Percentiles rank a stretch among this genome's conserved stretches.
Conservation (phyloP, 2,113 vertebrate genomes). For the Cichladusa arquata region DNA sequence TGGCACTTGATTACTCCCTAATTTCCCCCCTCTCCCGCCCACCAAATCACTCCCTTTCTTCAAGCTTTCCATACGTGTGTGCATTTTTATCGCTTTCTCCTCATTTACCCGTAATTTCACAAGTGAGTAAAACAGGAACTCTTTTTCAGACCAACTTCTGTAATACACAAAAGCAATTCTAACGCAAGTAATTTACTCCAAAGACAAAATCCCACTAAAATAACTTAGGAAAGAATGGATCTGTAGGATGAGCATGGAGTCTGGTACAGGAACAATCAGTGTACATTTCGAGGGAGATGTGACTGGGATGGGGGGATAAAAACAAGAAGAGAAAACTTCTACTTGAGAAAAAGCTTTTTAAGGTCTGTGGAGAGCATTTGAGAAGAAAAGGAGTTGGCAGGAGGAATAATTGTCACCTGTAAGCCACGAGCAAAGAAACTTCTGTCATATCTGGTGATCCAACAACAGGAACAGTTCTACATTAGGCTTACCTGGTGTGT, state of each 20-base stretch:
- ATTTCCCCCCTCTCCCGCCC: background rate
- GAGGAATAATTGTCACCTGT: background rate
- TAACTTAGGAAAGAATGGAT: background rate
- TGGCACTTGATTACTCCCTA: background rate
- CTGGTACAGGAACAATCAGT: fast-evolving
- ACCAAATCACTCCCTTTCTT: background rate
- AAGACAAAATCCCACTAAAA: background rate
- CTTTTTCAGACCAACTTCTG: background rate
- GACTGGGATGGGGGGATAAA: background rate
- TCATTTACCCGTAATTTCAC: background rate
- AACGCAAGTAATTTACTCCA: background rate
- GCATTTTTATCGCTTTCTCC: background rate
- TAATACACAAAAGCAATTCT: background rate
- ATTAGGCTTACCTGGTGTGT: background rate
- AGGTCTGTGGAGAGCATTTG: background rate
- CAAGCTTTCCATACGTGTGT: background rate
- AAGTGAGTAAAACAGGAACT: background rate
- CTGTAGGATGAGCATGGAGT: background rate
- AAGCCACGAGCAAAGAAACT: background rate
- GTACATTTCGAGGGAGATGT: background rate
- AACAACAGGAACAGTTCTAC: background rate
- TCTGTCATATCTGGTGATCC: background rate
- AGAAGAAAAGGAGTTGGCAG: background rate
- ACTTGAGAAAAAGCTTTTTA: background rate
- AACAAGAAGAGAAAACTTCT: background rate